phyloP scores from a whole-genome alignment of 2,888 invertebrate genomes.

The Tethea ocularis region DNA sequence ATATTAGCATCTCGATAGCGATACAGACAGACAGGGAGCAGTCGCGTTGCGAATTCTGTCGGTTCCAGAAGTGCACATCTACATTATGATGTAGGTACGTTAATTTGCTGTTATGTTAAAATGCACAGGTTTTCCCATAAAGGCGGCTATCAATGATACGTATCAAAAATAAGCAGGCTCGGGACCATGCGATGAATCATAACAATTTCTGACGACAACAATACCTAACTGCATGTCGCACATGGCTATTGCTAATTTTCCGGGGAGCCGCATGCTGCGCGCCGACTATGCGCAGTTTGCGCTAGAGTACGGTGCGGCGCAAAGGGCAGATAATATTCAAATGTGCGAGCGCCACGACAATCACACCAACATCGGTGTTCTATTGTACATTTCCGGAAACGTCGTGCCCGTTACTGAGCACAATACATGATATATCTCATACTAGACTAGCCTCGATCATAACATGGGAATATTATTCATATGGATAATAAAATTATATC shows the following conservation, averaged over 20 bases:
- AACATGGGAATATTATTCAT: conserved; percentile 2
- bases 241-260: conserved; percentile 67
- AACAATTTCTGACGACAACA: conserved; percentile 51
- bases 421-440: conserved; percentile 22
- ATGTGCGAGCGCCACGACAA: conserved; percentile 37
- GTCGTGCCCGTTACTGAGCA: conserved; percentile 27
- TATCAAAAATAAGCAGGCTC: conserved; percentile 44
- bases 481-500: not conserved
- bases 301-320: conserved; percentile 27
- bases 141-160: conserved; percentile 36
- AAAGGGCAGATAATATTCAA: conserved; percentile 44
- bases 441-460: conserved; percentile 8
- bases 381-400: conserved; percentile 58
- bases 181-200: conserved; percentile 58
- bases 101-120: conserved; percentile 34
- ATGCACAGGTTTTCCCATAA: conserved; percentile 26
- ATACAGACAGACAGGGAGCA: not conserved
- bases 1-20: not conserved
- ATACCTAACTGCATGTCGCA: conserved; percentile 56
- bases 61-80: not conserved
- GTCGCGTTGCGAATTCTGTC: not conserved
- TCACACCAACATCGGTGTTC: conserved; percentile 41
- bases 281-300: conserved; percentile 20
- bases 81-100: conserved; percentile 27
- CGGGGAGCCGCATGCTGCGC: conserved; percentile 63